phyloP scores from a whole-genome alignment of 2,797 vertebrate genomes.

The Fistularia commersonii region DNA sequence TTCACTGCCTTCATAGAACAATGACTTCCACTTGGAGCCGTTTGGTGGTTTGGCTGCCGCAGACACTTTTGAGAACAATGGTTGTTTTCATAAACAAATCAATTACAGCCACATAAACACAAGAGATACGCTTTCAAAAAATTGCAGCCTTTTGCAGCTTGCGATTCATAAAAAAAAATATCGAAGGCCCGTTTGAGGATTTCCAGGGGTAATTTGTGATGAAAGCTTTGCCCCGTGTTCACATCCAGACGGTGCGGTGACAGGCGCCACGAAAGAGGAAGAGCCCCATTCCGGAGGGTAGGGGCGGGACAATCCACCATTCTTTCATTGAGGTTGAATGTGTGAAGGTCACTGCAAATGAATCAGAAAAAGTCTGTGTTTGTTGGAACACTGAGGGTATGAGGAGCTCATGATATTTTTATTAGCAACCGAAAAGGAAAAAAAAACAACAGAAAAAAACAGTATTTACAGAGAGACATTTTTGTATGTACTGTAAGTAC shows the following conservation, averaged over 20 bases:
- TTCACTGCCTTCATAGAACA: constrained; percentile 50
- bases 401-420: too few relatives aligned
- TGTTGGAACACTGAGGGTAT: too few relatives aligned
- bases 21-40: constrained; percentile 49
- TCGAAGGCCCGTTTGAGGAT: constrained; percentile 8
- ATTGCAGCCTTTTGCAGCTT: constrained; percentile 21
- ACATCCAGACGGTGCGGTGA: constrained; percentile 12
- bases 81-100: constrained; percentile 66
- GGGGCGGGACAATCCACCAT: too few relatives aligned
- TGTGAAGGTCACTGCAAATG: too few relatives aligned
- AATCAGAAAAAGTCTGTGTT: too few relatives aligned
- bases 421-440: too few relatives aligned
- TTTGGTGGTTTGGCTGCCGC: constrained; percentile 56
- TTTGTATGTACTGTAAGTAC: too few relatives aligned
- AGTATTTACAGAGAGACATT: too few relatives aligned
- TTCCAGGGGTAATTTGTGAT: constrained; percentile 14
- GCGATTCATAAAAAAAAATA: constrained; percentile 31
- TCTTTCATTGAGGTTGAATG: too few relatives aligned
- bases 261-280: constrained; percentile 7
- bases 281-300: too few relatives aligned
- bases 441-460: too few relatives aligned
- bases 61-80: constrained; percentile 63
- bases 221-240: constrained; percentile 3
- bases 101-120: constrained; percentile 47
- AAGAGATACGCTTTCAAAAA: constrained; percentile 38